Base-by-base conservation (phyloP, 1,140 invertebrate species). In the Panulirus ornatus region DNA sequence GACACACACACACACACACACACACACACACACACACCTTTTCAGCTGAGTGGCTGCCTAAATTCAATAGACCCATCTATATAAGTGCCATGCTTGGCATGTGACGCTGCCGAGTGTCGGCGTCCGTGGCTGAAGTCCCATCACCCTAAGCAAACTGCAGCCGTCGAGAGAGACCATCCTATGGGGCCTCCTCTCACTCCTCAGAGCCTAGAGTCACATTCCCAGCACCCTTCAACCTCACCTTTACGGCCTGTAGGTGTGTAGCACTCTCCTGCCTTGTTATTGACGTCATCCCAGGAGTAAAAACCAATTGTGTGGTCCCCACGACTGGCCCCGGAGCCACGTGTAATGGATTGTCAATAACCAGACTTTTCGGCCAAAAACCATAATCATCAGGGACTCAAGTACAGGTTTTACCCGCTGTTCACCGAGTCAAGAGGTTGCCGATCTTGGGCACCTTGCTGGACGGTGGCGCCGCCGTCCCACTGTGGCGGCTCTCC, bases 251-350 rank as follows among this genome's bases (percentile, higher is more conserved):
- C 22, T 79, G 44, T 73, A 3, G 27, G 36, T 16, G 42, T 16
- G 76, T 79, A 40, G 38, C 76, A 76, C 76, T 40, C 42, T 51
- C n/a, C 36, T 79, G 76, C 42, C 76, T 42, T 38, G 73, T 47
- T n/a, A 8, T 22, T 42, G 71, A 42, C 73, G n/a, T 40, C 76
- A 22, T 79, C 44, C 76, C 19, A 11, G n/a, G n/a, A 34, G 76
- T 22, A 6, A 54, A 51, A 79, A 51, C 76, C 76, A 79, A 79
- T 79, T 51, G 42, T 51, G 44, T 30, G 76, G 76, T 30, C 76
- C 44, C 76, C 76, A 79, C 76, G 76, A 79, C 76, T 79, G 42
- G 30, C 30, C 76, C 76, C 27, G 76, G n/a, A 79, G 76, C 76
- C 22, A 79, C 51, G n/a, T 34, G 76, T 79, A 79, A 79, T 79